These are phyloP conservation scores for Acanthochromis polyacanthus DNA, from an alignment of 2,113 vertebrate species.

Conservation along the genomic window DNA sequence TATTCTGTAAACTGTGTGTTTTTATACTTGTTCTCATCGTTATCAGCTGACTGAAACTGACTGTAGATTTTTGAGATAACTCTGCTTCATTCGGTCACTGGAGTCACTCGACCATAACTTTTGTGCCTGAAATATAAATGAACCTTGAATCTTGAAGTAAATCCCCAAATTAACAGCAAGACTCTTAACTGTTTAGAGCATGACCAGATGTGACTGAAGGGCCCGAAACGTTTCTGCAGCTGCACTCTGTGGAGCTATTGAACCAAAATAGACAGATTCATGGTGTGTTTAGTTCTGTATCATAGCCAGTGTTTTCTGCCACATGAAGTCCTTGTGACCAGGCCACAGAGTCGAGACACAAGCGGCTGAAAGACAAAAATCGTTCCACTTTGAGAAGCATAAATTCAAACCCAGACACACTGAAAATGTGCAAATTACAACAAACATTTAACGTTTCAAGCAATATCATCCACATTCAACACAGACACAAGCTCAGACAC, in stretches of 20 bases:
- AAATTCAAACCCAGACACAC: not conserved
- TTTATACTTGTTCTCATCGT: not conserved
- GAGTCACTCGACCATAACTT: not conserved
- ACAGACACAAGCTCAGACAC: not conserved
- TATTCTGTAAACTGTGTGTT: not conserved
- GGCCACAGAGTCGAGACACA: constrained; percentile 63
- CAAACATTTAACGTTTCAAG: not conserved
- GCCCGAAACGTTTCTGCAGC: constrained; percentile 27
- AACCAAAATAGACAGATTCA: constrained; percentile 59
- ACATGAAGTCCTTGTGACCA: constrained; percentile 71
- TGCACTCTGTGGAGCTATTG: constrained; percentile 25
- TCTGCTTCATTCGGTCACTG: not conserved
- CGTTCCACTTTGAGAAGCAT: constrained; percentile 12
- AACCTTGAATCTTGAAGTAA: constrained; percentile 27
- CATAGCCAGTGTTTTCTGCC: constrained; percentile 53
- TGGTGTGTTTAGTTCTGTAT: constrained; percentile 56
- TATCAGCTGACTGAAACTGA: not conserved
- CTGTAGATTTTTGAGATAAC: not conserved
- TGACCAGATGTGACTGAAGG: constrained; percentile 19
- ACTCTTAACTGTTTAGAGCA: constrained; percentile 12
- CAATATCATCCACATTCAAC: not conserved
- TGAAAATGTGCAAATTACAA: constrained; percentile 7
- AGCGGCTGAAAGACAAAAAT: constrained; percentile 24
- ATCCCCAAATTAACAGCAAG: constrained; percentile 6
- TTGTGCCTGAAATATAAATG: constrained; percentile 24